phyloP scores from a whole-genome alignment of 1,140 invertebrate species.

The Globodera rostochiensis region DNA sequence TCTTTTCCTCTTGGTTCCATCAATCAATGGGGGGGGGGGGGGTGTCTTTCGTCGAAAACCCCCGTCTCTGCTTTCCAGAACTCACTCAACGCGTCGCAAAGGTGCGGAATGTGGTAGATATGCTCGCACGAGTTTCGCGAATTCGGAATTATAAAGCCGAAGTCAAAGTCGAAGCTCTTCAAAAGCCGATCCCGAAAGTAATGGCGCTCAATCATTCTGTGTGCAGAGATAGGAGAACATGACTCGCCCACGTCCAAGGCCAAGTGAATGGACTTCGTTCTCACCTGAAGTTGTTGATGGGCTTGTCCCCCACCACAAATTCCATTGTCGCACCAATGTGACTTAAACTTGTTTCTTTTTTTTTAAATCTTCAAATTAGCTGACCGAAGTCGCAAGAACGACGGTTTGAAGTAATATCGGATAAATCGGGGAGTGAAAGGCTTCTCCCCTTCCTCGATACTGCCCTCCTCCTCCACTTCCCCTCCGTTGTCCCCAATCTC shows the following conservation, averaged over 20 bases:
- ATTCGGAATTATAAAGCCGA: conserved; percentile 97
- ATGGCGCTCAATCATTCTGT: conserved; percentile 92
- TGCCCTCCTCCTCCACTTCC: conserved; percentile 40
- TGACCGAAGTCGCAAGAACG: conserved; percentile 46
- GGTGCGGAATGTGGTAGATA: conserved; percentile 94
- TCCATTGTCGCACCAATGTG: conserved; percentile 96
- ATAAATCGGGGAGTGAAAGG: conserved; percentile 83
- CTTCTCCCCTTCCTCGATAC: conserved; percentile 66
- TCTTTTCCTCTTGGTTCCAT: background rate
- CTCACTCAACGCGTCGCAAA: conserved; percentile 83
- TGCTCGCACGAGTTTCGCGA: conserved; percentile 97
- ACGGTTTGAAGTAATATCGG: conserved; percentile 90
- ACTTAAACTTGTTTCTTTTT: conserved; percentile 71
- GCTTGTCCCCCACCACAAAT: conserved; percentile 87
- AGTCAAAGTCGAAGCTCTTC: conserved; percentile 99
- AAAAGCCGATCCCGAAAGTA: conserved; percentile 89
- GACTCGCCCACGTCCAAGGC: no score
- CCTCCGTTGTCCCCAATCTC: conserved; percentile 31
- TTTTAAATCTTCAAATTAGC: conserved; percentile 74
- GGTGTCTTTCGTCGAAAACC: background rate
- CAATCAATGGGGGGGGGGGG: background rate
- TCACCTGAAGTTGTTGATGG: conserved; percentile 83
- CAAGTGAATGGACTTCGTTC: background rate
- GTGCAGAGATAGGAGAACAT: background rate
- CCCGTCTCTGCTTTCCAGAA: no score